Evolutionary conservation across 2,113 vertebrate genomes (phyloP).

Genomic region (Percina caprodes): DNA sequence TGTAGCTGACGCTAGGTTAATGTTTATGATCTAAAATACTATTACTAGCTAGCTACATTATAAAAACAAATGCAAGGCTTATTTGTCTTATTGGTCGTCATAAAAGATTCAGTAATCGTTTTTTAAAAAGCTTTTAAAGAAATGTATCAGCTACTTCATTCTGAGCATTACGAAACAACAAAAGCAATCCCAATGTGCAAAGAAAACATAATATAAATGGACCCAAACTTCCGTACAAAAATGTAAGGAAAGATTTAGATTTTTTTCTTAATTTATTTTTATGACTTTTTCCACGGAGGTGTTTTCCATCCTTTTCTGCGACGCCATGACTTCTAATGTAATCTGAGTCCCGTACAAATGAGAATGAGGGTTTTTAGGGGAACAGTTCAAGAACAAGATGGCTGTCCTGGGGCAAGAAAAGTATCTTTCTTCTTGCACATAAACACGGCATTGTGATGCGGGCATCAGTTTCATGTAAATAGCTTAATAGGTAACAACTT

Average conservation of each 20-base stretch:
- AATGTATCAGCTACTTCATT: neutral
- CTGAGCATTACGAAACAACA: neutral
- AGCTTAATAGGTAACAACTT: neutral
- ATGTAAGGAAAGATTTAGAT: neutral
- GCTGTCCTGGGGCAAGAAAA: slow-evolving; percentile 77
- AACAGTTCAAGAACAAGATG: slow-evolving; percentile 84
- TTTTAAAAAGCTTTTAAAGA: neutral
- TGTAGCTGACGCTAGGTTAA: neutral
- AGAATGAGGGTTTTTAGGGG: slow-evolving; percentile 63
- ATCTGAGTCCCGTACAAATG: slow-evolving; percentile 70
- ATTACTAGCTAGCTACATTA: neutral
- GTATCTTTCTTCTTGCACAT: slow-evolving; percentile 37
- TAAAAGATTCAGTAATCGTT: neutral
- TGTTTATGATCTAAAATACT: neutral
- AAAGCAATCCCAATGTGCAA: neutral
- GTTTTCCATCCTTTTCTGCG: slow-evolving; percentile 56
- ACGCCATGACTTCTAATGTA: slow-evolving; percentile 74
- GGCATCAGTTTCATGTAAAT: neutral
- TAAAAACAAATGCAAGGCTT: neutral
- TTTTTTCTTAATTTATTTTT: no score
- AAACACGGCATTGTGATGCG: slow-evolving; percentile 41
- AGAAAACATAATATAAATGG: neutral
- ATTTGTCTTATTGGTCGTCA: neutral
- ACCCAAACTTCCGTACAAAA: no score
- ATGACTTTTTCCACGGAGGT: slow-evolving; percentile 11